These are phyloP conservation scores for Telmatochromis sp. DNA, from an alignment of 2,113 vertebrate species.

Conservation along the genomic window DNA sequence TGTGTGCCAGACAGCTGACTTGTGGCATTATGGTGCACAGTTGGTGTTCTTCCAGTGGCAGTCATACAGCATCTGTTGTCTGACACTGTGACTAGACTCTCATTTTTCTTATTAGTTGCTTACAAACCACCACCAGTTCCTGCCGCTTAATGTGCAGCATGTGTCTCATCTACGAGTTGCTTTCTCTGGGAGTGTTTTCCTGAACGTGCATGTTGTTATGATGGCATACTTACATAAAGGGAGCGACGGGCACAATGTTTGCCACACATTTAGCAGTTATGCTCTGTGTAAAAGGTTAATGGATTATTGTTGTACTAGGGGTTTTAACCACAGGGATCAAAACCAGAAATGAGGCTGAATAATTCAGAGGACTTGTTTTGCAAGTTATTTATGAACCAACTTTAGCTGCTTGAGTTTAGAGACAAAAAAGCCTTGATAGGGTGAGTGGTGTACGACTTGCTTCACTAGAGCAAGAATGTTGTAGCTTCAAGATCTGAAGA, in stretches of 20 bases:
- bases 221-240: neutral
- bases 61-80: conserved; percentile 18
- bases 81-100: neutral
- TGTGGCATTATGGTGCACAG: neutral
- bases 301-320: neutral
- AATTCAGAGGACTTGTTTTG: neutral
- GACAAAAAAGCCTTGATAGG: neutral
- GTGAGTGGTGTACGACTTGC: neutral
- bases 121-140: neutral
- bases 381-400: neutral
- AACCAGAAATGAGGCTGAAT: neutral
- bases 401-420: neutral
- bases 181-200: neutral
- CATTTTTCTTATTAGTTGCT: neutral
- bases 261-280: neutral
- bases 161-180: neutral
- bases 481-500: neutral
- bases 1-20: neutral
- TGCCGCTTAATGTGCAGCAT: neutral
- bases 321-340: neutral
- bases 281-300: neutral
- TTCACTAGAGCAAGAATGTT: neutral
- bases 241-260: neutral
- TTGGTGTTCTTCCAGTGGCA: conserved; percentile 2
- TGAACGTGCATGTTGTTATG: neutral